Conservation (phyloP, 1,140 invertebrate genomes). For the Mizuhopecten yessoensis region DNA sequence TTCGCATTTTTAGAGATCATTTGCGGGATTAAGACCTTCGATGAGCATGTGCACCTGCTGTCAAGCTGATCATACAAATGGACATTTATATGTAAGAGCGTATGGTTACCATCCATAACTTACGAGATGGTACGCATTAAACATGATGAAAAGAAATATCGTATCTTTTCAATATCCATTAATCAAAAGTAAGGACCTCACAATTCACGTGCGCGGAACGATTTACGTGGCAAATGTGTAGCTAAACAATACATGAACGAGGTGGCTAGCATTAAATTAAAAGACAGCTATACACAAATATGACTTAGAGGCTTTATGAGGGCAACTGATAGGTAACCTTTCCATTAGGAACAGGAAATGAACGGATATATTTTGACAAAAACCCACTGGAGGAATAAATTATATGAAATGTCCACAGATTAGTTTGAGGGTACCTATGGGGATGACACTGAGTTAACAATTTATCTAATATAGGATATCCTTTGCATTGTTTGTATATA, state of each 20-base stretch:
- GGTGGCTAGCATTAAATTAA: neutral
- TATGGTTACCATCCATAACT: too few species aligned
- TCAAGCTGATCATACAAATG: neutral
- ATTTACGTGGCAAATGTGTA: neutral
- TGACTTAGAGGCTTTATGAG: neutral
- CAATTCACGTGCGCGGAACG: neutral
- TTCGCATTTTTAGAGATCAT: too few species aligned
- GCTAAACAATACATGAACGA: neutral
- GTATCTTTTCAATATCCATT: conserved; percentile 16
- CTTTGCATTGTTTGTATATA: too few species aligned
- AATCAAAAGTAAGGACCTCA: neutral
- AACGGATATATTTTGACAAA: neutral
- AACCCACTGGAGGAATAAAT: neutral
- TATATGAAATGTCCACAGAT: neutral
- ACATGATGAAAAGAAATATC: conserved; percentile 1
- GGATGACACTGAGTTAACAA: too few species aligned
- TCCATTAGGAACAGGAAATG: neutral
- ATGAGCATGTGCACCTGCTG: neutral
- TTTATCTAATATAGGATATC: too few species aligned
- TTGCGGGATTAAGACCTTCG: too few species aligned
- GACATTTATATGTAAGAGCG: neutral
- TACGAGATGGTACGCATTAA: conserved; percentile 16
- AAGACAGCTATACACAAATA: neutral
- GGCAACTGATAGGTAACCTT: neutral
- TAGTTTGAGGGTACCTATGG: neutral